These are phyloP conservation scores for Helicoverpa assulta DNA, from an alignment of 2,888 invertebrate species.

Conservation along the genomic window DNA sequence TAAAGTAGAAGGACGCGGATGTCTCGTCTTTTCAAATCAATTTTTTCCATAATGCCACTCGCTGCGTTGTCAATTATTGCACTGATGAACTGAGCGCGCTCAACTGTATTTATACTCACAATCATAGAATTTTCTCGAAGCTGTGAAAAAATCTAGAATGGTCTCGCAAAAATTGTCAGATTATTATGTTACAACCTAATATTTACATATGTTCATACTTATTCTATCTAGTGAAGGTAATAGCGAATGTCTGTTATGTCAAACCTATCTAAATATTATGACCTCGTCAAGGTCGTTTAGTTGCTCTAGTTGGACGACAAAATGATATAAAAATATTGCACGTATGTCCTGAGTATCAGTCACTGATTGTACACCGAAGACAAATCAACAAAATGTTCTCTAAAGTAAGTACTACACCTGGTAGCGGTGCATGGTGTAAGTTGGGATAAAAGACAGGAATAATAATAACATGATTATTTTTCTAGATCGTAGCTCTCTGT, in stretches of 20 bases:
- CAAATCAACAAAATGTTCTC: slow-evolving; percentile 76
- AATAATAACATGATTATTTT: slow-evolving; percentile 23
- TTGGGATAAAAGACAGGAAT: too few species aligned
- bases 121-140: too few species aligned
- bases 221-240: slow-evolving; percentile 30
- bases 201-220: not conserved
- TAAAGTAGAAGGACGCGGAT: too few species aligned
- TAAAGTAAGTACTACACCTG: slow-evolving; percentile 71
- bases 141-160: too few species aligned
- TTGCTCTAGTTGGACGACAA: slow-evolving; percentile 50
- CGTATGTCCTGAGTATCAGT: slow-evolving; percentile 60
- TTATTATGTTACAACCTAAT: too few species aligned
- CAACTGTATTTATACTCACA: too few species aligned
- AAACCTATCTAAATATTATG: slow-evolving; percentile 50
- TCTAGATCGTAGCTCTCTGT: slow-evolving; percentile 74
- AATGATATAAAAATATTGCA: slow-evolving; percentile 65
- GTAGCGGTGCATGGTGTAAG: too few species aligned
- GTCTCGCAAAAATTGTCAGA: too few species aligned
- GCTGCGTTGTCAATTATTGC: too few species aligned
- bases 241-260: slow-evolving; percentile 31
- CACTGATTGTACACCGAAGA: slow-evolving; percentile 64
- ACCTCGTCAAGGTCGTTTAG: slow-evolving; percentile 72
- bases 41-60: too few species aligned
- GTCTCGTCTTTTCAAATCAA: too few species aligned
- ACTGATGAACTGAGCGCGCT: too few species aligned